Conservation (phyloP, 2,888 invertebrate genomes). For the Trachelus stipa region DNA sequence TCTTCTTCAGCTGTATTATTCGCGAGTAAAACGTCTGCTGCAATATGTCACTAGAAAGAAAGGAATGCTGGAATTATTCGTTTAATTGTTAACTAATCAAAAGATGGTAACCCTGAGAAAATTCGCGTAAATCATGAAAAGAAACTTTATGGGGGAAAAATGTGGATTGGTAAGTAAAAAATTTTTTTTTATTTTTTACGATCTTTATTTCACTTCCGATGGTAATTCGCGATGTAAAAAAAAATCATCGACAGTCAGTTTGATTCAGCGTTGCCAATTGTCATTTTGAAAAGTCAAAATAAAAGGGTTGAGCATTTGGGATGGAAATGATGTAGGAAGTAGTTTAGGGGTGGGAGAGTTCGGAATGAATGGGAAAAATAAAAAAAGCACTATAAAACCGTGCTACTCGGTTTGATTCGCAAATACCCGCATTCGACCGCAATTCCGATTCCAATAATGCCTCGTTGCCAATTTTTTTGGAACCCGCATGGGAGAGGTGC, state of each 20-base stretch:
- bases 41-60: background rate
- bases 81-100: background rate
- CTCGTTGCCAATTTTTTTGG: background rate
- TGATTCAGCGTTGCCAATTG: background rate
- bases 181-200: no score
- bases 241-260: background rate
- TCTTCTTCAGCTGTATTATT: background rate
- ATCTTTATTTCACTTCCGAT: no score
- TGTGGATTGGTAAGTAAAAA: no score
- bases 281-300: background rate
- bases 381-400: background rate
- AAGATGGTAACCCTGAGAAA: no score
- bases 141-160: no score
- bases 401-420: background rate
- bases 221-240: background rate
- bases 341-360: background rate
- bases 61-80: background rate
- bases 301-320: background rate
- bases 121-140: no score
- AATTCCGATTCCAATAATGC: background rate
- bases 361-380: background rate
- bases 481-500: background rate
- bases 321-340: background rate
- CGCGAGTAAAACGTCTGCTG: background rate
- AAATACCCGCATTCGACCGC: background rate